Evolutionary conservation across 2,888 invertebrate species (phyloP).

Genomic region (Tetanocera ferruginea): DNA sequence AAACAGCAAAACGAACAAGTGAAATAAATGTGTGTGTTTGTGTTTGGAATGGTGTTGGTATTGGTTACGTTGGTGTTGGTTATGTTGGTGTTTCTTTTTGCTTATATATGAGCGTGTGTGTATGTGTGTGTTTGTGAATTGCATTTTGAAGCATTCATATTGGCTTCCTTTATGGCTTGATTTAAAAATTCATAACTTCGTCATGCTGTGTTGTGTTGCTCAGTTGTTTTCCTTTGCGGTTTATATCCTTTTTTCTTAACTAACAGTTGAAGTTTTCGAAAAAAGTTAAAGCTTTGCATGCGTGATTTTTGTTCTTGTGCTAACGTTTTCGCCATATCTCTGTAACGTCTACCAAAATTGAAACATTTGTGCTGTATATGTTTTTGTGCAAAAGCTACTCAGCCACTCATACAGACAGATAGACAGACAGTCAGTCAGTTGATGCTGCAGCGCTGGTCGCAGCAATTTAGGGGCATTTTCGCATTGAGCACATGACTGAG

Average conservation of each 20-base stretch:
- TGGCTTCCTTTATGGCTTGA: slow-evolving; percentile 18
- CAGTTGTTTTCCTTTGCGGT: not conserved
- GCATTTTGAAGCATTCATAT: slow-evolving; percentile 17
- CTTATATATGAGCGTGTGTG: not conserved
- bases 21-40: not conserved
- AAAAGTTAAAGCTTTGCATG: not conserved
- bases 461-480: not conserved
- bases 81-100: too few species aligned
- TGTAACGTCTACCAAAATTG: too few species aligned
- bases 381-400: too few species aligned
- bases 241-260: not conserved
- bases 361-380: too few species aligned
- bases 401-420: too few species aligned
- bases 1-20: not conserved
- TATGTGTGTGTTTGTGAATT: not conserved
- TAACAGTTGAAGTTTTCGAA: not conserved
- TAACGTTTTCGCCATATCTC: too few species aligned
- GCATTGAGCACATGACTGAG: not conserved
- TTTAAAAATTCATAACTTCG: slow-evolving; percentile 35
- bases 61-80: too few species aligned
- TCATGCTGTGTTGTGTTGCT: not conserved
- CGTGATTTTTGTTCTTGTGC: not conserved
- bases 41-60: not conserved
- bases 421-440: not conserved
- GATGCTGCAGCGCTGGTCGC: not conserved